phyloP scores from a whole-genome alignment of 2,888 invertebrate species.

The Leucoma salicis region DNA sequence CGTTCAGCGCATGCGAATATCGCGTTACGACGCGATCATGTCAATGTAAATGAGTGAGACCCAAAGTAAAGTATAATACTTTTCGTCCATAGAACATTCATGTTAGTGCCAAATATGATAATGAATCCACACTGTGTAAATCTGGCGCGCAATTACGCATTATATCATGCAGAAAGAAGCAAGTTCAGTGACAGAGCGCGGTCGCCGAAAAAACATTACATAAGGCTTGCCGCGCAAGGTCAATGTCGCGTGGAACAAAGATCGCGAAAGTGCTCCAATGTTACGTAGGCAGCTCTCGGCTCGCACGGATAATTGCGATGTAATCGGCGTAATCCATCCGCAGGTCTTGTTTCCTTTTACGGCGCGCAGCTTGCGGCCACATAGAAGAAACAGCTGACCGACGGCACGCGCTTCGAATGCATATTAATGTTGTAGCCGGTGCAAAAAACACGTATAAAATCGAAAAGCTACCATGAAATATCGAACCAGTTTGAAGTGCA shows the following conservation, averaged over 20 bases:
- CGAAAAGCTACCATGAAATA: constrained; percentile 68
- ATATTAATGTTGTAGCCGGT: constrained; percentile 71
- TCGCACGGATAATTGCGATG: constrained; percentile 74
- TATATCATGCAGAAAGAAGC: constrained; percentile 38
- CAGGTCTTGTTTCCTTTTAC: constrained; percentile 74
- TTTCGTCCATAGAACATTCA: constrained; percentile 31
- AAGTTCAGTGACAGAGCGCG: constrained; percentile 56
- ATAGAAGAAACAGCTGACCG: constrained; percentile 80
- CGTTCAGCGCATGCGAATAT: constrained; percentile 60
- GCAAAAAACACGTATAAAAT: constrained; percentile 69
- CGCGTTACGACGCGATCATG: constrained; percentile 50
- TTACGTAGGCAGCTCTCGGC: constrained; percentile 55
- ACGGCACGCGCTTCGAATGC: constrained; percentile 74
- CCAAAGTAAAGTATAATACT: constrained; percentile 27
- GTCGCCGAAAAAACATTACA: constrained; percentile 66
- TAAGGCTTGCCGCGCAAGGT: constrained; percentile 62
- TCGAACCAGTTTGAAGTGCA: constrained; percentile 62
- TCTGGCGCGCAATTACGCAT: constrained; percentile 51
- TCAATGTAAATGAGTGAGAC: constrained; percentile 42
- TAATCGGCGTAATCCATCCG: constrained; percentile 79
- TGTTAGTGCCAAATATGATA: constrained; percentile 46
- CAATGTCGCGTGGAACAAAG: constrained; percentile 75
- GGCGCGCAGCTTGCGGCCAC: constrained; percentile 74
- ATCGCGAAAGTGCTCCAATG: constrained; percentile 76
- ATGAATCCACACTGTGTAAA: constrained; percentile 42